A percentile compares a stretch with the other conserved stretches of the same genome.
Conservation (phyloP, 2,113 vertebrate genomes). For the Melanocharis versteri region DNA sequence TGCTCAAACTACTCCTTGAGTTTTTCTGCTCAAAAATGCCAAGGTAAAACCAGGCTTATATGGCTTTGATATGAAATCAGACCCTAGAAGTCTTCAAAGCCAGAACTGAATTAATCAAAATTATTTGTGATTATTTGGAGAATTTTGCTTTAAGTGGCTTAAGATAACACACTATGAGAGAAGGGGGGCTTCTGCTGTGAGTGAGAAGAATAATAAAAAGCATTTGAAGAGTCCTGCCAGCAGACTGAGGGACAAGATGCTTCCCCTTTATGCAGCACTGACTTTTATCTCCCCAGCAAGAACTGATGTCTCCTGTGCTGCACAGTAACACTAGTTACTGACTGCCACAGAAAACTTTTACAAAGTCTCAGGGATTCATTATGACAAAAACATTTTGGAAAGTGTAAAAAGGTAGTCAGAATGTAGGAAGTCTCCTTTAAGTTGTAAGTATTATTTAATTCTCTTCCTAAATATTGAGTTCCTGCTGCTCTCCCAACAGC, state of each 20-base stretch:
- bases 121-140: neutral
- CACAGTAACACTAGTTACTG: neutral
- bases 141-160: neutral
- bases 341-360: neutral
- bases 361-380: neutral
- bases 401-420: conserved; percentile 16
- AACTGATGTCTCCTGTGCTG: neutral
- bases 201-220: neutral
- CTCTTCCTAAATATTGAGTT: neutral
- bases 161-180: neutral
- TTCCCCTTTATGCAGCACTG: neutral
- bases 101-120: neutral
- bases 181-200: neutral
- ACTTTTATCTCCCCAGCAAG: neutral
- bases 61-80: neutral
- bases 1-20: neutral
- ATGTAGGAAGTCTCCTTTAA: neutral
- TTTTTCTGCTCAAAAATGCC: neutral
- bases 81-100: neutral
- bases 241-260: neutral
- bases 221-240: neutral
- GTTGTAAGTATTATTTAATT: conserved; percentile 32
- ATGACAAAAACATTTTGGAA: conserved; percentile 20
- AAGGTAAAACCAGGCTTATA: neutral
- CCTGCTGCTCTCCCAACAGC: conserved; percentile 9